These are phyloP conservation scores for Drosophila virilis DNA, from an alignment of 1,140 invertebrate species.

Conservation along the genomic window DNA sequence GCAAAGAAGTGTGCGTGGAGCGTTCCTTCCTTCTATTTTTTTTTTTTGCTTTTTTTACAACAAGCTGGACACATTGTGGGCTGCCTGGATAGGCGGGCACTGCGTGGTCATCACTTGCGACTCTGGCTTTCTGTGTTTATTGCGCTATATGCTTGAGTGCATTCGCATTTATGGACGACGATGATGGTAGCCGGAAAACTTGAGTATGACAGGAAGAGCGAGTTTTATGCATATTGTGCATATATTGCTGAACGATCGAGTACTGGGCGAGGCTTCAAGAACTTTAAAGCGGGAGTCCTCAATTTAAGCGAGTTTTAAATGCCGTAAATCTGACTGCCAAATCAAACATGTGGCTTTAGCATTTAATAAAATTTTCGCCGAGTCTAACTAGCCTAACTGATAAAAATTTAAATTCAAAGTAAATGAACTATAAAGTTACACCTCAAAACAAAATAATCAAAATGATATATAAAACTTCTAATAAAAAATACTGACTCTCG, in stretches of 20 bases:
- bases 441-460: too few species aligned
- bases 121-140: conserved; percentile 62
- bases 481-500: too few species aligned
- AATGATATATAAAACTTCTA: too few species aligned
- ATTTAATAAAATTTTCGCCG: neutral
- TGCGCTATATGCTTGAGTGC: conserved; percentile 78
- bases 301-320: neutral
- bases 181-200: conserved; percentile 34
- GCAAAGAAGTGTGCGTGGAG: conserved; percentile 75
- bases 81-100: conserved; percentile 31
- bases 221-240: conserved; percentile 12
- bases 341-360: neutral
- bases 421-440: too few species aligned
- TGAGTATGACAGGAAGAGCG: conserved; percentile 11
- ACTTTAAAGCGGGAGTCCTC: conserved; percentile 14
- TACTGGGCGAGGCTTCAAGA: conserved; percentile 11
- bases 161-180: conserved; percentile 59
- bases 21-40: conserved; percentile 43
- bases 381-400: too few species aligned
- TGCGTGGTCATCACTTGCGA: conserved; percentile 70
- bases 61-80: conserved; percentile 57
- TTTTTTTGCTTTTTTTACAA: conserved; percentile 23
- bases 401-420: too few species aligned
- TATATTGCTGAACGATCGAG: neutral
- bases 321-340: neutral